Base-by-base conservation (phyloP, 1,140 invertebrate species). In the Trichonephila clavipes region DNA sequence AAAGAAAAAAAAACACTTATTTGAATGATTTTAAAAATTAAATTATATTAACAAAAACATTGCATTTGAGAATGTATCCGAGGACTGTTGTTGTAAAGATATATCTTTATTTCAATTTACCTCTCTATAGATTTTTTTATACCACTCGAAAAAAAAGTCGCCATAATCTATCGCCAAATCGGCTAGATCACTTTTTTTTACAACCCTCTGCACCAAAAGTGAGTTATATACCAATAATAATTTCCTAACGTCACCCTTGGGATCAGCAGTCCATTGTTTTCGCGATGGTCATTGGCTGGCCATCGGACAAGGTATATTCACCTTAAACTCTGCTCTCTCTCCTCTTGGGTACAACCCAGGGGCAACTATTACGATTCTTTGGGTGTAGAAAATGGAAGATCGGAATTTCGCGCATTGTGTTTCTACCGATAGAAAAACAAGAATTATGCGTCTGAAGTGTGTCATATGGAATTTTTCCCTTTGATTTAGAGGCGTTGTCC, bases 401-500 rank as follows among this genome's bases (percentile, higher is more conserved):
- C n/a, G 88, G 88, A 90, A 90, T 90, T 90, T 90, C 28, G 58
- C 72, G 82, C 89, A 90, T 90, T 90, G 89, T 90, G 89, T 90
- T 90, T 85, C 51, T 89, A 40, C 21, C 61, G 88, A 72, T 12
- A 77, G 69, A 58, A 58, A 69, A 72, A 88, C 24, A 4, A 61
- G 28, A 81, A 58, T 90, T 90, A n/a, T 90, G 51, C 24, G 12
- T 90, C 40, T 59, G n/a, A 89, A 72, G 66, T 89, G 51, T 90
- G 69, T 88, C 87, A 88, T 40, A 88, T 61, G 86, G 28, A 40
- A 58, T 58, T 85, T 24, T 66, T 64, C 58, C 62, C 64, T 88
- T 14, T 72, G 87, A 69, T 62, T 81, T 40, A 69, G 86, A 88
- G 89, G 89, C 88, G 88, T 69, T 72, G 64, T 90, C 72, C 28